Base-by-base conservation (phyloP, 2,888 invertebrate species). In the Lordiphosa fenestrarum region DNA sequence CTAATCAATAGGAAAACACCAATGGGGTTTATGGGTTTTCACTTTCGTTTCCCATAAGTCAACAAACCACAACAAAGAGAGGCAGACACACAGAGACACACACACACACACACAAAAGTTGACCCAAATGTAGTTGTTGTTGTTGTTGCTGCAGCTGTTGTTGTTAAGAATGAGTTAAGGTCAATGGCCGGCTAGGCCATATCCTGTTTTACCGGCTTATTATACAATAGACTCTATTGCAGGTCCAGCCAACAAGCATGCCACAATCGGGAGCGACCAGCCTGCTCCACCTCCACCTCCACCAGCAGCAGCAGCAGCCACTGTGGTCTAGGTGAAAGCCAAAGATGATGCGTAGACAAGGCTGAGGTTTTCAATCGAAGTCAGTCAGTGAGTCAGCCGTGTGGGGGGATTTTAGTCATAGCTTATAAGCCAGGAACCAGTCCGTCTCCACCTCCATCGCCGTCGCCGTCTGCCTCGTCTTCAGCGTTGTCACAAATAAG, bases 381-480 rank as follows among this genome's bases (percentile, higher is more conserved):
- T 63, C 62, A 77, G 81, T 81, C 74, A 74, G 77, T 77, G 74
- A 81, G 81, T 73, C 64, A 74, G 68, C 51, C 66, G 62, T 44
- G 12, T 51, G 39, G 25, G 25, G 6, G 25, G 72, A 15, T 12
- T 52, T 51, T 19, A 59, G 62, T 46, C 62, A 62, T 46, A 61
- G 62, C 46, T 30, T 54, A 61, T 54, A 62, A 30, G 25, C 67
- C 67, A 70, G 70, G 67, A 70, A 64, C 53, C 50, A 66, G 74
- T 71, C 15, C 15, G 2, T 15, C 15, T 15, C 15, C 15, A 15
- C 2, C 15, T 15, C 15, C 15, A 15, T 15, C 15, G 1, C 15
- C 53, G 33, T 21, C 37, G 9, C 10, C 37, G 40, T 19, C 53
- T 15, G 7, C 35, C 10, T 33, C 53, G 23, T 38, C 30, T 37